Percentiles rank a stretch among this genome's conserved stretches.
Evolutionary conservation across 2,113 vertebrate species (phyloP).

Genomic region (Podilymbus podiceps): DNA sequence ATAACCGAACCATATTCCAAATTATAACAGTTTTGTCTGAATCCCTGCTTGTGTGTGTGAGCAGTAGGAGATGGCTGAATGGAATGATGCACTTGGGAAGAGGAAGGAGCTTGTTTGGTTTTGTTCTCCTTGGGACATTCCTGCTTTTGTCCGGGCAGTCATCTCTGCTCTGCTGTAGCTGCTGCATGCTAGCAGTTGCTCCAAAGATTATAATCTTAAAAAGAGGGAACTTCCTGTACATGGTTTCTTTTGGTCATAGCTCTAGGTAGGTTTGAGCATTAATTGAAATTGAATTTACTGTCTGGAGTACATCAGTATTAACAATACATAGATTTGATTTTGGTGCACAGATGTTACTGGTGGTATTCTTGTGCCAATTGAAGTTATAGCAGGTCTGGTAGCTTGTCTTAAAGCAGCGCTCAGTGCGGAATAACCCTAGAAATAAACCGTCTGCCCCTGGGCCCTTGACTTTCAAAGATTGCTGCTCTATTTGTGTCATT

Average conservation of each 20-base stretch:
- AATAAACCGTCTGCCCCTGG: background rate
- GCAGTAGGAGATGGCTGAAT: background rate
- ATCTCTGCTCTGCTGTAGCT: background rate
- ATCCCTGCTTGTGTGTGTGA: background rate
- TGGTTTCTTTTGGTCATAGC: background rate
- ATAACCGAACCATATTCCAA: background rate
- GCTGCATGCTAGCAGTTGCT: background rate
- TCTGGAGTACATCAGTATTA: background rate
- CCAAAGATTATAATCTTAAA: background rate
- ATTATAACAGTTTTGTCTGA: background rate
- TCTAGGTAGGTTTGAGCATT: background rate
- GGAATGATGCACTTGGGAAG: fast-evolving
- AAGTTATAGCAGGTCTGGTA: background rate
- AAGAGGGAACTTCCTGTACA: background rate
- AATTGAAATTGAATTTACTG: background rate
- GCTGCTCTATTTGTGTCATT: background rate
- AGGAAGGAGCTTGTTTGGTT: background rate
- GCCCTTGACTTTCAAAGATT: background rate
- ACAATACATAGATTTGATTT: background rate
- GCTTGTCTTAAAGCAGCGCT: background rate
- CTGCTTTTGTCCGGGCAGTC: background rate
- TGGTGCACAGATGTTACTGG: background rate
- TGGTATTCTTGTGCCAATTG: background rate
- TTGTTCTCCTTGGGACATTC: background rate
- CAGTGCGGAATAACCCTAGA: background rate